Base-by-base conservation (phyloP, 2,888 invertebrate genomes). In the Digitonthophagus gazella region DNA sequence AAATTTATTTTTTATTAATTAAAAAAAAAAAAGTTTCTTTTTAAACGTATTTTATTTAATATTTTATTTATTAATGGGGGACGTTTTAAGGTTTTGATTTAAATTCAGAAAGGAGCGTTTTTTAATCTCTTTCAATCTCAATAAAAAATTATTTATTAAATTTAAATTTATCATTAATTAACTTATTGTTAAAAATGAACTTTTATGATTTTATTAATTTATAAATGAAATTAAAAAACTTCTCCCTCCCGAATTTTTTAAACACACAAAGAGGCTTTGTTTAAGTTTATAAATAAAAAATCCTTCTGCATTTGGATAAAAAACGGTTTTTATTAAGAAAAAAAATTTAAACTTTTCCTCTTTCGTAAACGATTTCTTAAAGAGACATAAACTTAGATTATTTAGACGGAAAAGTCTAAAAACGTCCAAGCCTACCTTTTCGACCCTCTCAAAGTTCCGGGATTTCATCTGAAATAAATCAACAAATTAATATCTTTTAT, bases 401-500 rank as follows among this genome's bases (percentile, higher is more conserved):
- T 69, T 71, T 71, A 71, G 19, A 64, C 15, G 65, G 64, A 56
- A 67, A 28, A 64, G 28, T 57, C 69, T 69, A 72, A 66, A 67
- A 67, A 22, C 67, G 72, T 71, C 67, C 65, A 70, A 67, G 74
- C 79, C 76, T 89, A 96, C 96, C 93, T 98, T 97, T 90, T 99
- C 99, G 58, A 99, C 99, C 82, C 93, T 93, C 84, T 99, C 99
- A 87, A 94, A 98, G 86, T 97, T 96, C 83, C 97, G 90, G 75
- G 93, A 91, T 84, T 97, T 97, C 91, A 99, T 95, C 96, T 97
- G 90, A 72, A 91, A 91, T 77, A 55, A 71, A 65, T 65, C 54
- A 18, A 65, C 61, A 67, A 18, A 67, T 19, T 22, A 22, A 22
- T 6, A 22, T 4, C 6, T 22, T 22, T 22, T 22, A 22, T 22